A percentile compares a stretch with the other conserved stretches of the same genome.
These are phyloP conservation scores for Hippocampus kuda DNA, from an alignment of 2,797 vertebrate species.

Conservation along the genomic window DNA sequence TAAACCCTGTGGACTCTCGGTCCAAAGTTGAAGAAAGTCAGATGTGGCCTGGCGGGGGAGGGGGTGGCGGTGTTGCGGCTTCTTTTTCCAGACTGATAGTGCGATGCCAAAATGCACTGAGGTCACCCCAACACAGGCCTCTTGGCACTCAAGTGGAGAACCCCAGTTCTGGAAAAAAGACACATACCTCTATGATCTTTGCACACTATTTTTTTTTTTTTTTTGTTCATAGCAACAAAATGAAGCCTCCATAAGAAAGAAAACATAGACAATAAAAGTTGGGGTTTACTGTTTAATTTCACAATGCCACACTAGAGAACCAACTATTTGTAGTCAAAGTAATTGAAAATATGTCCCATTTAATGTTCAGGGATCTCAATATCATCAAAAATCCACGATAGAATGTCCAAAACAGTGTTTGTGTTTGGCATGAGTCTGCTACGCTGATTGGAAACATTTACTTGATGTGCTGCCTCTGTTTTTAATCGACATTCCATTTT, in stretches of 20 bases:
- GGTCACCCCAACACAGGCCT: not conserved
- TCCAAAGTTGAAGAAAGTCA: constrained; percentile 9
- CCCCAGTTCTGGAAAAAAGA: not conserved
- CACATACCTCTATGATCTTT: not conserved
- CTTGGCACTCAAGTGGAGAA: not conserved
- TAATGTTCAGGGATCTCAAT: too few species aligned
- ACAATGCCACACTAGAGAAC: too few species aligned
- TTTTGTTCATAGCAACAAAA: not conserved
- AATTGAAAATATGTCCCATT: too few species aligned
- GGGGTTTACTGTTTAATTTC: too few species aligned
- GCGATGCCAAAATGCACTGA: constrained; percentile 13
- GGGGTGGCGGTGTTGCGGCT: not conserved
- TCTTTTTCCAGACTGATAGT: constrained; percentile 16
- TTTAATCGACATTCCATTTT: too few species aligned
- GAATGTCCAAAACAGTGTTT: too few species aligned
- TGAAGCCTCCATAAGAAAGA: not conserved
- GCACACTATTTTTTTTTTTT: not conserved
- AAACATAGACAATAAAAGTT: not conserved
- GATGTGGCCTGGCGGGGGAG: constrained; percentile 1
- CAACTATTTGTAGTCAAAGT: too few species aligned
- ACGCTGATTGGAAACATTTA: too few species aligned
- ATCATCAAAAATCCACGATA: too few species aligned
- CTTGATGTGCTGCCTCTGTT: too few species aligned
- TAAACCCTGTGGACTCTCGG: constrained; percentile 6
- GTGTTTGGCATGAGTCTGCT: too few species aligned